Base-by-base conservation (phyloP, 2,113 vertebrate genomes). In the Girardinichthys multiradiatus region DNA sequence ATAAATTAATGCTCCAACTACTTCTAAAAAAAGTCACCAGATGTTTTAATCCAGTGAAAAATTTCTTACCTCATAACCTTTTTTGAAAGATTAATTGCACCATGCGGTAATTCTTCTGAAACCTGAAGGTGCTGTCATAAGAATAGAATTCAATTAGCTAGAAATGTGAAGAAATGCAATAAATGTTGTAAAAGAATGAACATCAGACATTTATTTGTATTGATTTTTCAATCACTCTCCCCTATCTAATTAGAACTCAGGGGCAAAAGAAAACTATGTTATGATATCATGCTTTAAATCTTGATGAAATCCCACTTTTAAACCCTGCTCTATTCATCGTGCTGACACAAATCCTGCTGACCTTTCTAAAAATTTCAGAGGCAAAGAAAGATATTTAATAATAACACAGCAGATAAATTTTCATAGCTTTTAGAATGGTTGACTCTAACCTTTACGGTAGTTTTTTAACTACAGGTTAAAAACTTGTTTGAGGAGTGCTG, bases 71-170 rank as follows among this genome's bases (percentile, higher is more conserved):
- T 65, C 33, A 57, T 42, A 71, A 75, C 29, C 70, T 76, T 80
- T 81, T 74, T 82, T 80, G 14, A 21, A 86, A 76, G 74, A 91
- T 87, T 45, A 81, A 85, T 82, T 72, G 4, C 58, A 69, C 74
- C 71, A 72, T 54, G 68, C 51, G 0, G 21, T 58, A 68, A 64
- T 82, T 75, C 74, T 24, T 60, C 45, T 67, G 42, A 68, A 73
- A 79, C 68, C 75, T 59, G 58, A 57, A 74, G 69, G 70, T 57
- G 59, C 57, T 48, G 35, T 70, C 60, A 58, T 30, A 65, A 77
- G 74, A 81, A 77, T 72, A 79, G 74, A 83, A 85, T 86, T 83
- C 74, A 87, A 88, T 90, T 87, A 85, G 68, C 27, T 0, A 48
- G 15, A 30, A 67, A 70, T 62, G 64, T 72, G 59, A 74, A 72